Base-by-base conservation (phyloP, 2,888 invertebrate genomes). In the Ypsolopha scabrella region DNA sequence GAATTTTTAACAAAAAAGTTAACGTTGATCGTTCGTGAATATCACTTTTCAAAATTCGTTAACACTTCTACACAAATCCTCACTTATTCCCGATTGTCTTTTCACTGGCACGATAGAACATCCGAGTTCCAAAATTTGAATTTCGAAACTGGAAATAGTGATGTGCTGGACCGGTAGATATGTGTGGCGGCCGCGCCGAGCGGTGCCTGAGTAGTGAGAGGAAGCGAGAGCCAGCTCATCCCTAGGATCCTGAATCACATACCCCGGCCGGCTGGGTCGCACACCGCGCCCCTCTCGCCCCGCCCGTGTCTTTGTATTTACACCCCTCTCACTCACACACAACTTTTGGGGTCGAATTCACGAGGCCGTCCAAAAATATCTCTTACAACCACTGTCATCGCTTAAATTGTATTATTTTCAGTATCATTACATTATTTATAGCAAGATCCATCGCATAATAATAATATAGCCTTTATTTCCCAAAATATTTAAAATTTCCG, bases 231-330 rank as follows among this genome's bases (percentile, higher is more conserved):
- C 72, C 74, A 73, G 77, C 83, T 82, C 88, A 89, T 88, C 80
- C 88, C 88, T 81, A 83, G 80, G 73, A 81, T 85, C 79, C 87
- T 85, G 75, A 82, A 82, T 76, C 86, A 75, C 70, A 79, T 80
- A 78, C 80, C 85, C 75, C 69, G 71, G 71, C 71, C 61, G 68
- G 69, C 62, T 70, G 64, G 68, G 67, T 79, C 73, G 79, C 81
- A 67, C 56, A 58, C 44, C 59, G 54, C 54, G 55, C 75, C 70
- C 72, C 24, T 24, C 24, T 69, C 68, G 75, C 60, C 49, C 55
- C 58, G 37, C 60, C 61, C 50, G 46, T 53, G 49, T 75, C 75
- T 74, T 71, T 72, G 62, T 70, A 63, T 41, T 66, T 67, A 72
- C 80, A 79, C 80, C 83, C 82, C 74, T 85, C 85, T 82, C 83